Evolutionary conservation across 2,888 invertebrate species (phyloP).

Genomic region (Seira sanloemensis): DNA sequence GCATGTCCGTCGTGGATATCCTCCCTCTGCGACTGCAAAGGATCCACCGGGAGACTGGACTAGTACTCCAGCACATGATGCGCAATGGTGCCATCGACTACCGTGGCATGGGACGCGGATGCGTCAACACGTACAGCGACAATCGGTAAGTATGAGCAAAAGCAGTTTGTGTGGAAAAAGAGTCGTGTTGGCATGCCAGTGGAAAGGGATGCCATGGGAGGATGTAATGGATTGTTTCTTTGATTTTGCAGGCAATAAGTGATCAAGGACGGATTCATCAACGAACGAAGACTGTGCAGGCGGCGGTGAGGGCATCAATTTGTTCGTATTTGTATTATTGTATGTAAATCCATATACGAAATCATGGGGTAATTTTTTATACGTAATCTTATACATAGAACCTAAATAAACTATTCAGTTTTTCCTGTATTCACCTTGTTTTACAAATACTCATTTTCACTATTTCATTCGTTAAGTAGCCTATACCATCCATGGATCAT

Average conservation of each 20-base stretch:
- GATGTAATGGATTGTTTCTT: conserved; percentile 23
- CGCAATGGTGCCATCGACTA: conserved; percentile 14
- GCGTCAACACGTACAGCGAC: conserved; percentile 24
- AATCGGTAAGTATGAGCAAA: conserved; percentile 20
- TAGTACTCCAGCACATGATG: conserved; percentile 19
- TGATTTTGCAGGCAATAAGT: conserved; percentile 27
- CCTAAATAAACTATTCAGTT: not conserved
- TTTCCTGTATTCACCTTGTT: no score
- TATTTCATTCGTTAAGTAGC: no score
- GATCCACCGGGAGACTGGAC: conserved; percentile 3
- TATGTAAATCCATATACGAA: no score
- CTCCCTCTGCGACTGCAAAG: not conserved
- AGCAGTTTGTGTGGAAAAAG: conserved; percentile 10
- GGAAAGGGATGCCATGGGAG: conserved; percentile 80
- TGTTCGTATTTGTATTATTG: no score
- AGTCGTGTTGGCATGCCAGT: conserved; percentile 76
- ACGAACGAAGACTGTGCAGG: no score
- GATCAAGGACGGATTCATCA: conserved; percentile 6
- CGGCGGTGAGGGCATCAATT: no score
- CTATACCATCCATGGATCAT: no score
- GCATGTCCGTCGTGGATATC: conserved; percentile 20
- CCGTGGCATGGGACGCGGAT: conserved; percentile 21
- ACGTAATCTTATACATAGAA: not conserved
- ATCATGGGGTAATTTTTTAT: conserved; percentile 2
- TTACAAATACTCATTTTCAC: no score